A percentile compares a stretch with the other conserved stretches of the same genome.
These are phyloP conservation scores for Macquaria ambigua DNA, from an alignment of 2,113 vertebrate species.

Conservation along the genomic window DNA sequence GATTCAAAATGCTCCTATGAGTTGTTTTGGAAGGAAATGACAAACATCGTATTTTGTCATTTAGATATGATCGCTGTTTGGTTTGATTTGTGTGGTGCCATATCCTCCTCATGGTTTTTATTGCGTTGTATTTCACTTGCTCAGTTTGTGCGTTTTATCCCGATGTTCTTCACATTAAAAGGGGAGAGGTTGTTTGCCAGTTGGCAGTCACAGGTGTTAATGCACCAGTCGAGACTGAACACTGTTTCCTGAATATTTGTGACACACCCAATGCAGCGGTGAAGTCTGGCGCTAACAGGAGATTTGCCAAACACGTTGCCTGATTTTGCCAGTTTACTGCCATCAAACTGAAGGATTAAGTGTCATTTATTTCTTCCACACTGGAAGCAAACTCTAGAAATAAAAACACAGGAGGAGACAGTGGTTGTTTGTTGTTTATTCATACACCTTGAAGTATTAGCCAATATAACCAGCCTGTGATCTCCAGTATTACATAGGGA, in stretches of 20 bases:
- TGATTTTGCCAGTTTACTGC: background rate
- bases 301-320: background rate
- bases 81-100: background rate
- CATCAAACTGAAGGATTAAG: background rate
- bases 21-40: background rate
- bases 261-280: background rate
- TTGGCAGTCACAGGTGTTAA: background rate
- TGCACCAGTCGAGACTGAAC: too few species aligned
- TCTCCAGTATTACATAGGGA: background rate
- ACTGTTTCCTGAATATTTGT: background rate
- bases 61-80: background rate
- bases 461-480: background rate
- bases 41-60: background rate
- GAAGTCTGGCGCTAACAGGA: background rate
- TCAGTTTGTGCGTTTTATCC: background rate
- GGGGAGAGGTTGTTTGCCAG: background rate
- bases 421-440: background rate
- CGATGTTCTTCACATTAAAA: background rate
- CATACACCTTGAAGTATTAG: background rate
- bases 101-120: background rate
- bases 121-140: background rate
- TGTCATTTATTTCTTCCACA: background rate
- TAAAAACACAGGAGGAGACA: background rate
- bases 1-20: background rate
- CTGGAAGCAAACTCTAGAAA: background rate